Evolutionary conservation across 1,140 invertebrate genomes (phyloP), one percentile per base, ranked within the genome.

Genomic region (Nymphalis io): DNA sequence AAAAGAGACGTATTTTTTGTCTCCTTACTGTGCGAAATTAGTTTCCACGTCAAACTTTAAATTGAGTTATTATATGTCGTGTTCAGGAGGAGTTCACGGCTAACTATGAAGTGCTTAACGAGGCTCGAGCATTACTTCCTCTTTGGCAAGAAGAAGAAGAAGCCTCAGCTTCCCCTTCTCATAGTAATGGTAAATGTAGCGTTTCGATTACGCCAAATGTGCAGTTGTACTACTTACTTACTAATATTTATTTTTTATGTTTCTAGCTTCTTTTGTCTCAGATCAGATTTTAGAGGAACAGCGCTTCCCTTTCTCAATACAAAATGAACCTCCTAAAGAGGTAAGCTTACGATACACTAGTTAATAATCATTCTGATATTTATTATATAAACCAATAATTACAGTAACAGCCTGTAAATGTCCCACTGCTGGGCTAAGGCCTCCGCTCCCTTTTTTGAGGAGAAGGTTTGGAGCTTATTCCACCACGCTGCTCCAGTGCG

Each of bases 291-390:
- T 72, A 1, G 82, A 86, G 51, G 84, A 87, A 18, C 65, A 73
- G 38, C 79, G 60, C 53, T 85, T 84, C 57, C 80, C 83, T 4
- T 87, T 85, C 39, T 80, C 79, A 16, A 74, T 79, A 48, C 72
- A 76, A 59, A 72, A 67, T 40, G 82, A 87, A 42, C 67, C 81
- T n/a, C 23, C 68, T 18, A 78, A 75, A 60, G 83, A 87, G 64
- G 83, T 87, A 81, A 76, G 74, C 67, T 48, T 66, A 44, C 1
- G 27, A 33, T n/a, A n/a, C n/a, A n/a, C n/a, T n/a, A 39, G 38
- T 39, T 39, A 39, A 39, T 39, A 11, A 39, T 4, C 38, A 5
- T 39, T 39, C 4, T 5, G 11, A 5, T 39, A 39, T 39, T 39
- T 39, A 39, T 39, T 5, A 39, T 39, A 39, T 39, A 5, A 39